Base-by-base conservation (phyloP, 2,113 vertebrate species). In the Etheostoma spectabile region DNA sequence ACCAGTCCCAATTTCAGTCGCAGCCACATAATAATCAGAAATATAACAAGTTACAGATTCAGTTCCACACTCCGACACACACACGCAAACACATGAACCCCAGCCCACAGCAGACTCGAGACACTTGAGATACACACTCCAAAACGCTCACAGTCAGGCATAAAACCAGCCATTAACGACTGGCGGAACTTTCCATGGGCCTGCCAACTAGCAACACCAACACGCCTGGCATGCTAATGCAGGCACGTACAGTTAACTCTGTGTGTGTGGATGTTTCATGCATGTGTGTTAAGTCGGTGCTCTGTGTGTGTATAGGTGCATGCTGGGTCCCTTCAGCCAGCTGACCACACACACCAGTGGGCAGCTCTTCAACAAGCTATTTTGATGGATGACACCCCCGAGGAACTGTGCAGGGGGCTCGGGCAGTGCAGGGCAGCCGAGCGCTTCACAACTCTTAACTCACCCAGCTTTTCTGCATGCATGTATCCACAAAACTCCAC, bases 151-250 rank as follows among this genome's bases (percentile, higher is more conserved):
- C 73, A 82, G 66, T 33, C 77, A 57, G 85, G 88, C 89, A 90
- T 92, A 84, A 89, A 89, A 92, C 91, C 89, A 88, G 71, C 87
- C 89, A 87, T 93, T 92, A 93, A 88, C 30, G 5, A 78, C 83
- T 2, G 74, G 79, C 67, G 79, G 89, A 93, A 94, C 89, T 93
- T 94, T 94, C 92, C 91, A 91, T 74, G 88, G 74, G 45, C 75
- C 60, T 80, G 89, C 90, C 91, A 88, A 76, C 86, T 27, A 86
- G 85, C 83, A 65, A 84, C 77, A 79, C 74, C 86, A 89, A 84
- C 91, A 86, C 84, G 88, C 64, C 89, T 82, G 88, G 91, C 93
- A 92, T 93, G 90, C 89, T 92, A 93, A 92, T 92, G 83, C 83
- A 88, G 71, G 89, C 91, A 93, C 87, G 77, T 90, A 93, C 86